Conservation (phyloP, 2,797 vertebrate species). For the Halcyon smyrnensis region DNA sequence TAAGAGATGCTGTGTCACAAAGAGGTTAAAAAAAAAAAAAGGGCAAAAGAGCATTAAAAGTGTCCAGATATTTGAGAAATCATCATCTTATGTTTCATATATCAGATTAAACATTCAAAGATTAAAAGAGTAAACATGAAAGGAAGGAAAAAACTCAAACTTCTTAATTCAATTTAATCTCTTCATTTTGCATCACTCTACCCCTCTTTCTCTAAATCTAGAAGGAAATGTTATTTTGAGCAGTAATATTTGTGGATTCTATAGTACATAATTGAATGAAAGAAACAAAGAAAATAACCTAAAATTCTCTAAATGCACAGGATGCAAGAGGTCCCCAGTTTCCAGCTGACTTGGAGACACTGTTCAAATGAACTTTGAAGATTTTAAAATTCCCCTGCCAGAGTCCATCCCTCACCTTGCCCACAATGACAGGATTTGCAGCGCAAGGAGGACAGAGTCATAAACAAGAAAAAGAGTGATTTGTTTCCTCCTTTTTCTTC, state of each 20-base stretch:
- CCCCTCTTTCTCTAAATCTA: not conserved
- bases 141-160: not conserved
- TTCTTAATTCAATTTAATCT: not conserved
- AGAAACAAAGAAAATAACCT: not conserved
- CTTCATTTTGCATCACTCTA: not conserved
- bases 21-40: not conserved
- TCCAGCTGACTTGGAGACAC: not conserved
- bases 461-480: not conserved
- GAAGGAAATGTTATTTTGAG: slow-evolving; percentile 11
- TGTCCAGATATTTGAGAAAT: slow-evolving; percentile 1
- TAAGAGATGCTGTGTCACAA: not conserved
- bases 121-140: not conserved
- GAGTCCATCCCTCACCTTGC: not conserved
- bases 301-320: not conserved
- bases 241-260: not conserved
- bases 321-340: not conserved
- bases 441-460: not conserved
- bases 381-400: not conserved
- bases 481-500: not conserved
- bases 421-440: not conserved
- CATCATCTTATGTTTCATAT: not conserved
- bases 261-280: not conserved
- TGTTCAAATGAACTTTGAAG: not conserved
- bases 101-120: not conserved
- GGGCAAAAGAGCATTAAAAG: not conserved